phyloP scores from a whole-genome alignment of 2,113 vertebrate species.

The Istiophorus platypterus region DNA sequence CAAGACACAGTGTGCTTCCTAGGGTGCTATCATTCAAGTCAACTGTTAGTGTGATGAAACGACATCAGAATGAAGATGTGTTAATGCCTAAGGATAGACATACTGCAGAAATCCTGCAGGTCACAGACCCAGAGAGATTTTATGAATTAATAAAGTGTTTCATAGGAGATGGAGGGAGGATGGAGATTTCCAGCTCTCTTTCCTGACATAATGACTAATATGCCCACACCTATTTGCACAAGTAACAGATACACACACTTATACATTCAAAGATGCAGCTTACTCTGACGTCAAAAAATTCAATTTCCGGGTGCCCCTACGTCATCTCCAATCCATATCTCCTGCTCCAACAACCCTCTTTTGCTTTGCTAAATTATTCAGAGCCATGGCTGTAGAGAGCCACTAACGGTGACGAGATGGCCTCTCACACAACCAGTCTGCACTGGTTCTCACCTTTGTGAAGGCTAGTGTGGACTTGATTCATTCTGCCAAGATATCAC shows the following conservation, averaged over 20 bases:
- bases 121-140: conserved; percentile 18
- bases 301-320: conserved; percentile 46
- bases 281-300: conserved; percentile 59
- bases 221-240: background rate
- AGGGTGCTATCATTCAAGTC: background rate
- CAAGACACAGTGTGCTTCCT: conserved; percentile 11
- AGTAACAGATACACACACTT: background rate
- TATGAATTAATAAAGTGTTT: conserved; percentile 53
- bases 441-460: conserved; percentile 12
- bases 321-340: conserved; percentile 50
- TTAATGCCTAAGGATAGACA: background rate
- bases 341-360: conserved; percentile 5
- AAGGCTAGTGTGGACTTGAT: background rate
- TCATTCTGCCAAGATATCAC: background rate
- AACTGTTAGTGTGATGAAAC: conserved; percentile 6
- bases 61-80: conserved; percentile 8
- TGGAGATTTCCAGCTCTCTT: background rate
- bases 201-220: conserved; percentile 11
- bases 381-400: conserved; percentile 22
- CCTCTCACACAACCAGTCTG: conserved; percentile 17
- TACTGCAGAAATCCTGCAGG: conserved; percentile 19
- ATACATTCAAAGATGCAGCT: conserved; percentile 8
- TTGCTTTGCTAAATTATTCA: conserved; percentile 78
- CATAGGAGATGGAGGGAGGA: background rate
- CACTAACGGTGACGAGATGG: conserved; percentile 1